These are phyloP conservation scores for Idaea aversata DNA, from an alignment of 2,888 invertebrate species.

Conservation along the genomic window DNA sequence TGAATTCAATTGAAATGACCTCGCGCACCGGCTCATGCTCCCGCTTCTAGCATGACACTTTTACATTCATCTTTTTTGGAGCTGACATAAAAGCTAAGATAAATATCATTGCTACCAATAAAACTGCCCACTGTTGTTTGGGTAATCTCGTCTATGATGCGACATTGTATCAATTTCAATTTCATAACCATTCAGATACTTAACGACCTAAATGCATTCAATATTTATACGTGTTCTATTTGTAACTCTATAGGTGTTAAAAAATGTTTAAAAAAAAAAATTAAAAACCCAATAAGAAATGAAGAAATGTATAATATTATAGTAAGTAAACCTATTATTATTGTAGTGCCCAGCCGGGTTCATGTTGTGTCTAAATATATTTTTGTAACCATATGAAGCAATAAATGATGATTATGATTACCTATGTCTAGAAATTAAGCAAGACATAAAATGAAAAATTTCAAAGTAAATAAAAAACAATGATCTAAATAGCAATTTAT, in stretches of 20 bases:
- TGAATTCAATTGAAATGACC: slow-evolving; percentile 79
- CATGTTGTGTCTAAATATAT: too few species aligned
- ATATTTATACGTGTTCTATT: too few species aligned
- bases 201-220: too few species aligned
- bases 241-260: too few species aligned
- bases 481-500: slow-evolving; percentile 24
- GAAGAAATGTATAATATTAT: too few species aligned
- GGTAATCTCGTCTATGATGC: slow-evolving; percentile 15
- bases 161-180: slow-evolving; percentile 11
- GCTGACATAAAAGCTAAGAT: slow-evolving; percentile 72
- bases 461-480: slow-evolving; percentile 3
- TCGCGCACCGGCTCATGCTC: slow-evolving; percentile 72
- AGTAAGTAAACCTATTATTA: too few species aligned
- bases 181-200: background rate
- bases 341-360: too few species aligned
- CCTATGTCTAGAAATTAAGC: background rate
- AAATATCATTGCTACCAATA: slow-evolving; percentile 63
- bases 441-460: background rate
- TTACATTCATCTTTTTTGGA: slow-evolving; percentile 79
- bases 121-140: slow-evolving; percentile 40
- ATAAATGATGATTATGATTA: too few species aligned
- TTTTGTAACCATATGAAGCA: too few species aligned
- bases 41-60: slow-evolving; percentile 76
- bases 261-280: too few species aligned
- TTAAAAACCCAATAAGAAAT: too few species aligned